Percentiles rank a stretch among this genome's conserved stretches.
Evolutionary conservation across 2,888 invertebrate species (phyloP).

Genomic region (Leucophora obtusa): DNA sequence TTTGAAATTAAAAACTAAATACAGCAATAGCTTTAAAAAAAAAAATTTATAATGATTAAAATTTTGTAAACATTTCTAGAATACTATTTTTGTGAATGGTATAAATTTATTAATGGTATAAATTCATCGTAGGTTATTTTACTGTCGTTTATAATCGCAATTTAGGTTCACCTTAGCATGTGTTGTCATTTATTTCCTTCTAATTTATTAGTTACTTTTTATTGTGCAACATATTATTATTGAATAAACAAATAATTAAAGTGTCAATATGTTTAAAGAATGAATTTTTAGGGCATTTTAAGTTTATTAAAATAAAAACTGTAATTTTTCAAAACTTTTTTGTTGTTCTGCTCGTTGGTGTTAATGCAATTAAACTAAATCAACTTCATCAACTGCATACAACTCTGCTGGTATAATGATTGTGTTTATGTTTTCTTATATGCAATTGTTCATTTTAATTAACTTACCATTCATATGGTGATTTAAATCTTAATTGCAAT

Average conservation of each 20-base stretch:
- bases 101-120: too few relatives aligned
- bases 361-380: neutral
- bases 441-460: slow-evolving; percentile 21
- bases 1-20: too few relatives aligned
- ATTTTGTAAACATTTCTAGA: too few relatives aligned
- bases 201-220: slow-evolving; percentile 5
- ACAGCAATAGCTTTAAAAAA: too few relatives aligned
- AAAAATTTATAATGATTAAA: too few relatives aligned
- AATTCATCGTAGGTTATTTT: neutral
- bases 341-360: neutral
- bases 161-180: neutral
- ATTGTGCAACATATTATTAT: slow-evolving; percentile 37
- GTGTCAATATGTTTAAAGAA: slow-evolving; percentile 53
- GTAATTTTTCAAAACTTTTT: slow-evolving; percentile 25
- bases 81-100: too few relatives aligned
- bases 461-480: slow-evolving; percentile 26
- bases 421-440: neutral
- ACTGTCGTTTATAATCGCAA: neutral
- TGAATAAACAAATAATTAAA: slow-evolving; percentile 54
- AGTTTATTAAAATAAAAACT: slow-evolving; percentile 26
- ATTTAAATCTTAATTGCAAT: slow-evolving; percentile 47
- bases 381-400: too few relatives aligned
- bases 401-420: neutral
- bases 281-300: slow-evolving; percentile 58
- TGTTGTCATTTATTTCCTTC: slow-evolving; percentile 25